Evolutionary conservation across 2,888 invertebrate genomes (phyloP).

Genomic region (Caenorhabditis afra): DNA sequence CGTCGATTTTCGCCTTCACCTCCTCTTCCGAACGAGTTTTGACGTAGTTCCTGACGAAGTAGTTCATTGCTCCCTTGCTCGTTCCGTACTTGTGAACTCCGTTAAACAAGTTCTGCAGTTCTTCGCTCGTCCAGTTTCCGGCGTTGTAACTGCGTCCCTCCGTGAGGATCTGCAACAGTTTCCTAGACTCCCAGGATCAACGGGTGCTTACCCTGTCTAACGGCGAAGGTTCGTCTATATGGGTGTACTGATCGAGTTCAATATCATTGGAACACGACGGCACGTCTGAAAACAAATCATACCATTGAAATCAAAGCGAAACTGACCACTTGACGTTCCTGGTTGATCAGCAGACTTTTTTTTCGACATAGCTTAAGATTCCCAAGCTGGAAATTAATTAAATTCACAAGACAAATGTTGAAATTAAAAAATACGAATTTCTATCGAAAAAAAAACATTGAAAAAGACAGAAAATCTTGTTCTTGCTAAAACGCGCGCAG

Average conservation of each 20-base stretch:
- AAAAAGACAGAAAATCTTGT: neutral
- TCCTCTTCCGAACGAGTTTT: slow-evolving; percentile 35
- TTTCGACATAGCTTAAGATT: too few relatives aligned
- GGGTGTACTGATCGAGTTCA: neutral
- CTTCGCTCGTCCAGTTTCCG: slow-evolving; percentile 57
- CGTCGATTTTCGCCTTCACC: slow-evolving; percentile 56
- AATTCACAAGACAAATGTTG: too few relatives aligned
- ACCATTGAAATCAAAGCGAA: neutral
- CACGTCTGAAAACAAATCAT: slow-evolving; percentile 5
- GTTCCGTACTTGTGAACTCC: slow-evolving; percentile 59
- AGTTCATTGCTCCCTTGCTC: slow-evolving; percentile 14
- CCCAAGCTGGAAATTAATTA: too few relatives aligned
- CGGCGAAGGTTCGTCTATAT: slow-evolving; percentile 34
- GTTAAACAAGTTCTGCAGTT: slow-evolving; percentile 44
- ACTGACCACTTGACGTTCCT: neutral
- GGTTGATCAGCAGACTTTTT: too few relatives aligned
- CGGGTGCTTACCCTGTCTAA: slow-evolving; percentile 13
- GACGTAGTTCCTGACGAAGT: slow-evolving; percentile 26
- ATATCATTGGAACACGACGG: slow-evolving; percentile 17
- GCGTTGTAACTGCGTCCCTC: slow-evolving; percentile 55
- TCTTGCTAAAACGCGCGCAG: slow-evolving; percentile 52
- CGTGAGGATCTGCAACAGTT: slow-evolving; percentile 28
- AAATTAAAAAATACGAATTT: too few relatives aligned
- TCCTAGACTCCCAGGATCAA: neutral
- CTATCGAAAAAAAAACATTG: too few relatives aligned